A percentile compares a stretch with the other conserved stretches of the same genome.
Conservation (phyloP, 2,888 invertebrate species). For the Agriopis marginaria region DNA sequence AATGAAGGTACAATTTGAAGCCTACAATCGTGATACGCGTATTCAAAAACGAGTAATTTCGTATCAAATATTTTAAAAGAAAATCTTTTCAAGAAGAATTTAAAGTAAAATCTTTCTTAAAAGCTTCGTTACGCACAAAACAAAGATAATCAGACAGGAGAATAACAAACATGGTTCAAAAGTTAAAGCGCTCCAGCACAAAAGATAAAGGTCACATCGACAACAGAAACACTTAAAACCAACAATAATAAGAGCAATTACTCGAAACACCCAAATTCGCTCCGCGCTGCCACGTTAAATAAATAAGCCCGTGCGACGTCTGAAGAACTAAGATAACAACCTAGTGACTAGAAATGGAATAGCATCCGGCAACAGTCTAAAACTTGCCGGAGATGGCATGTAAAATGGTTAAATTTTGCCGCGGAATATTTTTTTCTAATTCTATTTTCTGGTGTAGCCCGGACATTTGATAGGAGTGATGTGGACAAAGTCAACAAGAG, state of each 20-base stretch:
- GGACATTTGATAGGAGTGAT: too few species aligned
- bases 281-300: constrained; percentile 62
- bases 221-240: constrained; percentile 40
- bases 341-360: constrained; percentile 15
- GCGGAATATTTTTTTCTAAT: too few species aligned
- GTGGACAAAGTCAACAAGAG: too few species aligned
- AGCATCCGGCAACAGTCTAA: not conserved
- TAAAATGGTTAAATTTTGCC: too few species aligned
- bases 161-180: constrained; percentile 18
- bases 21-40: not conserved
- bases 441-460: too few species aligned
- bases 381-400: too few species aligned
- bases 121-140: constrained; percentile 9
- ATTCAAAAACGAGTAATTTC: not conserved
- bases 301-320: constrained; percentile 65
- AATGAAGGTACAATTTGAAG: not conserved
- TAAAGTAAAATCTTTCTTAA: constrained; percentile 5
- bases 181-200: constrained; percentile 18
- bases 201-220: constrained; percentile 34
- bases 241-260: constrained; percentile 54
- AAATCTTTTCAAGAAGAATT: not conserved
- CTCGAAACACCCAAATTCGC: constrained; percentile 58
- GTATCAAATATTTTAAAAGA: not conserved
- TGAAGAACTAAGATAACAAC: constrained; percentile 77
- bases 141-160: constrained; percentile 13